A percentile compares a stretch with the other conserved stretches of the same genome.
Conservation (phyloP, 1,140 invertebrate species). For the Agrilus planipennis region DNA sequence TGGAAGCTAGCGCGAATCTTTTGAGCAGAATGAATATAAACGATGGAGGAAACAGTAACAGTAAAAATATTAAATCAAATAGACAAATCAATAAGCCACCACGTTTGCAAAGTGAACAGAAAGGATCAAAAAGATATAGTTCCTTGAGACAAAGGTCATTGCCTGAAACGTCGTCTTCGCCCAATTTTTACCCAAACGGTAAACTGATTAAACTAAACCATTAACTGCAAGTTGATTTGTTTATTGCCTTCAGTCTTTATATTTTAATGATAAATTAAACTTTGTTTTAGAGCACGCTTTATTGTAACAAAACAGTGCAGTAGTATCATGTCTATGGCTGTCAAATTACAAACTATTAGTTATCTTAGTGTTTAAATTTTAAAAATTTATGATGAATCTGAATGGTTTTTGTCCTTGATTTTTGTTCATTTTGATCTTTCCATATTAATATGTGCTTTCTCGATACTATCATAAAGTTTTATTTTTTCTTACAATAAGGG, state of each 20-base stretch:
- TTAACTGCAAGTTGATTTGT: not conserved
- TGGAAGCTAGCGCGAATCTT: conserved; percentile 37
- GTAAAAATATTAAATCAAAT: conserved; percentile 24
- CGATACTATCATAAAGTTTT: no score
- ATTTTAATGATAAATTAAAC: no score
- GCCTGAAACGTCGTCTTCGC: conserved; percentile 27
- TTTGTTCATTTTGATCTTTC: no score
- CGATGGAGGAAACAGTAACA: conserved; percentile 27
- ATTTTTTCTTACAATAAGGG: no score
- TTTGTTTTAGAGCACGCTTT: no score
- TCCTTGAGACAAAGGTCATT: conserved; percentile 39
- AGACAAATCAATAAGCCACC: conserved; percentile 37
- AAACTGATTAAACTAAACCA: conserved; percentile 10
- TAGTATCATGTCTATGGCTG: not conserved
- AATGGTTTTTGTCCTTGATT: no score
- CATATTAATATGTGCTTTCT: no score
- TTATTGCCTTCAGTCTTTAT: not conserved
- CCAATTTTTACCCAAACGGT: conserved; percentile 27
- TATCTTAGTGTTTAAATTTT: not conserved
- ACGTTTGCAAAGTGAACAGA: conserved; percentile 37
- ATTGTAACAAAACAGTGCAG: not conserved
- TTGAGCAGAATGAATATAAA: conserved; percentile 37
- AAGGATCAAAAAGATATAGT: conserved; percentile 41
- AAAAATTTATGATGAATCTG: no score
- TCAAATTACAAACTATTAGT: not conserved